A percentile compares a stretch with the other conserved stretches of the same genome.
These are phyloP conservation scores for Eptesicus fuscus DNA, from an alignment of 2,113 vertebrate species.

Conservation along the genomic window DNA sequence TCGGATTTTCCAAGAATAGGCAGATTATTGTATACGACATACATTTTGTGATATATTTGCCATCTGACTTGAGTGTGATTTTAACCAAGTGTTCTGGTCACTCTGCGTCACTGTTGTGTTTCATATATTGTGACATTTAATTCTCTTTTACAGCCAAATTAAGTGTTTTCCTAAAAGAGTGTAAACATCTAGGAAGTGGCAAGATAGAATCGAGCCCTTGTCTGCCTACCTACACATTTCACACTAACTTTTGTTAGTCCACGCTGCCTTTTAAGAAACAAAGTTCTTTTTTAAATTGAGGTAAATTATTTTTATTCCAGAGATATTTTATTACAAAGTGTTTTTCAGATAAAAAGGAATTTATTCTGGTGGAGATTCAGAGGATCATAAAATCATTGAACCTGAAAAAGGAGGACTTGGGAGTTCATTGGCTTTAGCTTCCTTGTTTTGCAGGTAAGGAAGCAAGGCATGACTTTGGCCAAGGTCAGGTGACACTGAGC, in stretches of 20 bases:
- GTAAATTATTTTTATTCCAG: neutral
- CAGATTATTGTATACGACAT: neutral
- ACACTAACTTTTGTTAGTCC: neutral
- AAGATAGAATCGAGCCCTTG: neutral
- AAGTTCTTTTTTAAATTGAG: neutral
- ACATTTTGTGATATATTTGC: neutral
- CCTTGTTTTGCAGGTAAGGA: slow-evolving; percentile 28
- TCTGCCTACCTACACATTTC: neutral
- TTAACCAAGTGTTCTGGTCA: neutral
- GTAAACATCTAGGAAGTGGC: neutral
- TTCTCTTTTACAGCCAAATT: neutral
- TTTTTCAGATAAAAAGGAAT: neutral
- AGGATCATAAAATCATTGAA: slow-evolving; percentile 53
- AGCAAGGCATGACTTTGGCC: slow-evolving; percentile 11
- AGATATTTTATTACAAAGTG: neutral
- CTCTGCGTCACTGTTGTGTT: neutral
- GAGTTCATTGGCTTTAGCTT: neutral
- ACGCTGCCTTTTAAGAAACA: neutral
- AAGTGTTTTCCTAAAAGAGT: neutral
- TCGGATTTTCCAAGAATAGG: neutral
- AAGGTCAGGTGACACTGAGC: neutral
- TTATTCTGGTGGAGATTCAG: slow-evolving; percentile 12
- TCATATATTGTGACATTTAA: neutral
- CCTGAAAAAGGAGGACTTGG: slow-evolving; percentile 15
- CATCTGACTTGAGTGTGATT: neutral